Evolutionary conservation across 2,888 invertebrate species (phyloP).

Genomic region (Rhogogaster chlorosoma): DNA sequence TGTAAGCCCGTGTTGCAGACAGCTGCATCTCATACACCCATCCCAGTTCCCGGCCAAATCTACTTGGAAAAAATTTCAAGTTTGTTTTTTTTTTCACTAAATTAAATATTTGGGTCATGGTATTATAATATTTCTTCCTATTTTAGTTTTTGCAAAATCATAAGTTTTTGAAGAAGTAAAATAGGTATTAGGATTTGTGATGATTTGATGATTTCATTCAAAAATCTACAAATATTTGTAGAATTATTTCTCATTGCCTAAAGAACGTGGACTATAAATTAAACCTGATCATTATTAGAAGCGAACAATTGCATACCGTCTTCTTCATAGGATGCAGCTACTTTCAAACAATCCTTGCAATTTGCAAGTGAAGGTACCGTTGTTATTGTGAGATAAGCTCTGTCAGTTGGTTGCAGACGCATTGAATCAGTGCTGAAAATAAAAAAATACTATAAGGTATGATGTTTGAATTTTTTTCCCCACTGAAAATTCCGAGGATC

Average conservation of each 20-base stretch:
- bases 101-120: neutral
- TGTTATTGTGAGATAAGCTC: conserved; percentile 84
- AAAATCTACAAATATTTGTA: neutral
- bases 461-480: neutral
- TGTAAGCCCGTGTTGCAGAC: conserved; percentile 93
- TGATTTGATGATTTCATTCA: neutral
- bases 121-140: neutral
- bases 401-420: conserved; percentile 75
- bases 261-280: neutral
- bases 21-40: conserved; percentile 84
- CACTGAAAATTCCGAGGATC: neutral
- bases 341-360: conserved; percentile 81
- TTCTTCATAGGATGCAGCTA: conserved; percentile 79
- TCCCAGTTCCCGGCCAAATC: conserved; percentile 80
- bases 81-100: neutral
- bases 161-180: neutral
- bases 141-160: neutral
- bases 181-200: neutral
- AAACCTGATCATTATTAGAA: neutral
- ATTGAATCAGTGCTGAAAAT: conserved; percentile 68
- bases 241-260: neutral
- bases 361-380: conserved; percentile 84
- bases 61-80: conserved; percentile 61
- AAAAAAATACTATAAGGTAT: neutral
- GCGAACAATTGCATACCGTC: conserved; percentile 72